Base-by-base conservation (phyloP, 2,888 invertebrate genomes). In the Phortica magna region DNA sequence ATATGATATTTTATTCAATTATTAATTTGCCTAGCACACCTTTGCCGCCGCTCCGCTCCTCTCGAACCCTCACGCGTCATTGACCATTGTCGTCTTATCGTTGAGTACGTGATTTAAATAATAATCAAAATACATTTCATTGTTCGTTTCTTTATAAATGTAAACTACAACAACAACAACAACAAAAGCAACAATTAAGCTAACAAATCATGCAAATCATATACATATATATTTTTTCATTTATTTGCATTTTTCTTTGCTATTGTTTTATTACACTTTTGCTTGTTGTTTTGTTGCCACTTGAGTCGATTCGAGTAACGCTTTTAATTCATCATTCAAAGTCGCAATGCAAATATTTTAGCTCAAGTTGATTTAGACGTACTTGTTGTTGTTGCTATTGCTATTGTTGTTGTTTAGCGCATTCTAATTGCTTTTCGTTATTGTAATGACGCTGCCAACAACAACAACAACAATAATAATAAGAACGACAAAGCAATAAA, bases 321-420 rank as follows among this genome's bases (percentile, higher is more conserved):
- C 10, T 48, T 48, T 48, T 14, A 48, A 48, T 48, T 48, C 48
- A 48, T 14, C 48, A 48, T 48, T 48, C 48, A 48, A 48, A 48
- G 48, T 48, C 10, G 3, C 61, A 61, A 22, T 61, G 12, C 61
- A 61, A 61, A 61, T 22, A 7, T 61, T 61, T 1, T 61, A 22
- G 22, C 61, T 61, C 61, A 61, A 61, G 61, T 61, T 61, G 19
- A 22, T 19, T 61, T n/a, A 83, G 82, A 85, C 83, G 83, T 83
- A 87, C 78, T 79, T 79, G 78, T 77, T 83, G 77, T 84, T 83
- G 84, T 77, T 85, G 76, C 81, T 79, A 64, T 77, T 77, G 68
- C 77, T 80, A 73, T 80, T 79, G 73, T 77, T 72, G 75, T 80
- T 77, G 72, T 77, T 73, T 43, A 19, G 43, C 61, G 12, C 19